A percentile compares a stretch with the other conserved stretches of the same genome.
These are phyloP conservation scores for Nicator chloris DNA, from an alignment of 2,113 vertebrate species.

Conservation along the genomic window DNA sequence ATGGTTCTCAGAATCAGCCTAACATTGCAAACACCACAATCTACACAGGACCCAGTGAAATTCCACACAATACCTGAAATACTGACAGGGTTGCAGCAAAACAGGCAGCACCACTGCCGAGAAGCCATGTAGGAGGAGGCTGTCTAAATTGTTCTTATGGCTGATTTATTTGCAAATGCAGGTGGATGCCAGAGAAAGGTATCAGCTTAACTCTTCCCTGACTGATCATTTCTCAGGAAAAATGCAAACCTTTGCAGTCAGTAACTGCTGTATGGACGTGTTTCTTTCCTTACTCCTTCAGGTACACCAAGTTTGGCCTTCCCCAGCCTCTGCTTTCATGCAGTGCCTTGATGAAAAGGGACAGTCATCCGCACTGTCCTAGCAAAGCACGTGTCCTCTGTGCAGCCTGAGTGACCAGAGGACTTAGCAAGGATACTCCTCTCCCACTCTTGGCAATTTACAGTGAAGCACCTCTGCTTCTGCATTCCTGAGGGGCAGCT, in stretches of 20 bases:
- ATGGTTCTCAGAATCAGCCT: neutral
- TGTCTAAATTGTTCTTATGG: constrained; percentile 41
- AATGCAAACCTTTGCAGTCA: neutral
- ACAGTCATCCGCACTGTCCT: neutral
- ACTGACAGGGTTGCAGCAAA: neutral
- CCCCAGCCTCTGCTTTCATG: neutral
- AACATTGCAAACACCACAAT: neutral
- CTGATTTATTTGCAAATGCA: constrained; percentile 60
- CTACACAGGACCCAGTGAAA: neutral
- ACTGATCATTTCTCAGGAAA: neutral
- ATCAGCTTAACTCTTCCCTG: constrained; percentile 13
- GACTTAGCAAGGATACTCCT: neutral
- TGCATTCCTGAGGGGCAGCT: neutral
- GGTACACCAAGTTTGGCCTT: neutral
- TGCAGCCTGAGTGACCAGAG: neutral
- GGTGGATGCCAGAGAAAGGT: constrained; percentile 14
- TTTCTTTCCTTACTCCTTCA: neutral
- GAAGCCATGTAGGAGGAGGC: constrained; percentile 38
- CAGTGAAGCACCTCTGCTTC: neutral
- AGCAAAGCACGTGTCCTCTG: neutral
- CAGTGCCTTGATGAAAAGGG: neutral
- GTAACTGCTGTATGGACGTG: neutral
- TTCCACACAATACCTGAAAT: neutral
- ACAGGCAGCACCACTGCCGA: neutral
- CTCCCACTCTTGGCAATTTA: neutral